These are phyloP conservation scores for Corvus hawaiiensis DNA, from an alignment of 2,113 vertebrate genomes.

Conservation along the genomic window DNA sequence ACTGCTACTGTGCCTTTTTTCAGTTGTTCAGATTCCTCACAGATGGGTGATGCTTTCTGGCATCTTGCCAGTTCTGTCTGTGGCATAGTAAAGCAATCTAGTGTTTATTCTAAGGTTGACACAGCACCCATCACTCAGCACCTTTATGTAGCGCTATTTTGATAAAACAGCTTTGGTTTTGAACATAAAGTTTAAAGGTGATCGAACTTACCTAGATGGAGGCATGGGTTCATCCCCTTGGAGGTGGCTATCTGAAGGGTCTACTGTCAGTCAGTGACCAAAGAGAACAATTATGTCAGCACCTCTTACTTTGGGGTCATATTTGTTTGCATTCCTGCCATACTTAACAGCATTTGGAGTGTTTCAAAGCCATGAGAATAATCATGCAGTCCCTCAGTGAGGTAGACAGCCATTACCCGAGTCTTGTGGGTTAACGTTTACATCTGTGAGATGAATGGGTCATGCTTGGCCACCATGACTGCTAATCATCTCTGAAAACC, in stretches of 20 bases:
- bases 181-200: neutral
- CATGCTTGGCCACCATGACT: neutral
- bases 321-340: neutral
- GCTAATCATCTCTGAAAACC: neutral
- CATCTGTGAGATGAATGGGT: neutral
- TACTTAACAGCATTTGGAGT: neutral
- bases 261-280: neutral
- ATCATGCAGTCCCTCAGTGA: neutral
- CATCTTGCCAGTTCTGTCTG: neutral
- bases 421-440: neutral
- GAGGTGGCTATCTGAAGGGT: neutral
- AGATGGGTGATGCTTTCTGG: neutral
- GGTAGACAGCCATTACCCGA: rapidly evolving
- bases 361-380: neutral
- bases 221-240: neutral
- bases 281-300: neutral
- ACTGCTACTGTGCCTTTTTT: neutral
- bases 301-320: neutral
- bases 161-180: neutral
- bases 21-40: neutral
- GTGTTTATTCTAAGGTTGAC: neutral
- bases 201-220: neutral
- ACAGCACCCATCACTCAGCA: neutral
- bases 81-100: neutral
- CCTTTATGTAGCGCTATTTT: neutral